phyloP scores from a whole-genome alignment of 1,140 invertebrate species.

The Coelopa frigida region DNA sequence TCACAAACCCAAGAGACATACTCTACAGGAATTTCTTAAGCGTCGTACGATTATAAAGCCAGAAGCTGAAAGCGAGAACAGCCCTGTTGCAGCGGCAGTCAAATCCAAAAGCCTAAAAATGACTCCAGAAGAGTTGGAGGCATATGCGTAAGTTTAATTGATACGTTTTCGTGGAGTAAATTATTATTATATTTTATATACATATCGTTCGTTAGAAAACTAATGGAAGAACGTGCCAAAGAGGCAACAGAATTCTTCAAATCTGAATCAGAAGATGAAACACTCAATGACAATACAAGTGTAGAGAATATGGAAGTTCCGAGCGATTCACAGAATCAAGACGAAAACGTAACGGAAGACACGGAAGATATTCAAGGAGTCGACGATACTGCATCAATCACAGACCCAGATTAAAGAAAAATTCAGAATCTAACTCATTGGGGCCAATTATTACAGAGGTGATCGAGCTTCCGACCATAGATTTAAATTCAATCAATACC shows the following conservation, averaged over 20 bases:
- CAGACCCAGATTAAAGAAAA: too few species aligned
- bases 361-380: neutral
- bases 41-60: constrained; percentile 35
- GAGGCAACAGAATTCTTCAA: constrained; percentile 51
- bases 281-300: neutral
- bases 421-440: too few species aligned
- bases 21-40: constrained; percentile 60
- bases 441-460: constrained; percentile 29
- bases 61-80: constrained; percentile 21
- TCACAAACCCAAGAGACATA: constrained; percentile 62
- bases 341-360: constrained; percentile 35
- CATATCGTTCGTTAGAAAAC: constrained; percentile 35
- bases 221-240: constrained; percentile 48
- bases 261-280: constrained; percentile 46
- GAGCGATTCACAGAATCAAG: neutral
- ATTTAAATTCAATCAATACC: constrained; percentile 24
- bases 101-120: constrained; percentile 44
- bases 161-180: neutral
- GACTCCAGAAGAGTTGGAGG: constrained; percentile 43
- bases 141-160: constrained; percentile 45
- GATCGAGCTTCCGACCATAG: constrained; percentile 31
- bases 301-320: constrained; percentile 3
- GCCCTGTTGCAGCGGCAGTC: constrained; percentile 21
- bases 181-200: neutral
- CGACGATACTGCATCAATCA: too few species aligned